phyloP scores from a whole-genome alignment of 2,888 invertebrate genomes.

The Nematopogon swammerdamellus region DNA sequence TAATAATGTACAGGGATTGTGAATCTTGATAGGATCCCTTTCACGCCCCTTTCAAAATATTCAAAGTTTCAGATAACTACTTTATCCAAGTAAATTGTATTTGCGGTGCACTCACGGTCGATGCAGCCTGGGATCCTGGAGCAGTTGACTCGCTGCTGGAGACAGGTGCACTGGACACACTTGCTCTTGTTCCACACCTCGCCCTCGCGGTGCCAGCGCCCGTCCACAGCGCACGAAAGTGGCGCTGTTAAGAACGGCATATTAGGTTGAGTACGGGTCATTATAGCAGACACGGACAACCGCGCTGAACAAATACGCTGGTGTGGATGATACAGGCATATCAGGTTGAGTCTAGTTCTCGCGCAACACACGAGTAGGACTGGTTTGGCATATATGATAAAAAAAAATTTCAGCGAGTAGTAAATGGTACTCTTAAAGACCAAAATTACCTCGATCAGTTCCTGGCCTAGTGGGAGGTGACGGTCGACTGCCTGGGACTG shows the following conservation, averaged over 20 bases:
- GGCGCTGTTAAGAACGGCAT: conserved; percentile 9
- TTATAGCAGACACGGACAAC: background rate
- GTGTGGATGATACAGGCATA: too few relatives aligned
- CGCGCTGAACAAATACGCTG: background rate
- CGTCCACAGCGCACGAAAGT: conserved; percentile 55
- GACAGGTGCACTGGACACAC: conserved; percentile 72
- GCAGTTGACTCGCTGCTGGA: conserved; percentile 61
- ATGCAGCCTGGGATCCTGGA: conserved; percentile 24
- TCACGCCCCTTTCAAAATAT: too few relatives aligned
- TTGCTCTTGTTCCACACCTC: conserved; percentile 61
- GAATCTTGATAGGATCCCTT: too few relatives aligned
- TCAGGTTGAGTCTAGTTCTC: background rate
- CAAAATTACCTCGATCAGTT: too few relatives aligned
- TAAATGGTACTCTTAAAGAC: too few relatives aligned
- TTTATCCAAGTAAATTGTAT: too few relatives aligned
- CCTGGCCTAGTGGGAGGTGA: too few relatives aligned
- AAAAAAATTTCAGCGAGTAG: too few relatives aligned
- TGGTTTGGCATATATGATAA: background rate
- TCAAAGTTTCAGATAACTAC: too few relatives aligned
- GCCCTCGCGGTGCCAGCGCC: conserved; percentile 61
- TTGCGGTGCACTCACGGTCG: conserved; percentile 11
- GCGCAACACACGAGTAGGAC: background rate
- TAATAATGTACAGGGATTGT: too few relatives aligned
- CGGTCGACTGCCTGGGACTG: too few relatives aligned
- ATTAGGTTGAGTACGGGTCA: background rate